Evolutionary conservation across 2,797 vertebrate species (phyloP).

Genomic region (Crypturellus tataupa): DNA sequence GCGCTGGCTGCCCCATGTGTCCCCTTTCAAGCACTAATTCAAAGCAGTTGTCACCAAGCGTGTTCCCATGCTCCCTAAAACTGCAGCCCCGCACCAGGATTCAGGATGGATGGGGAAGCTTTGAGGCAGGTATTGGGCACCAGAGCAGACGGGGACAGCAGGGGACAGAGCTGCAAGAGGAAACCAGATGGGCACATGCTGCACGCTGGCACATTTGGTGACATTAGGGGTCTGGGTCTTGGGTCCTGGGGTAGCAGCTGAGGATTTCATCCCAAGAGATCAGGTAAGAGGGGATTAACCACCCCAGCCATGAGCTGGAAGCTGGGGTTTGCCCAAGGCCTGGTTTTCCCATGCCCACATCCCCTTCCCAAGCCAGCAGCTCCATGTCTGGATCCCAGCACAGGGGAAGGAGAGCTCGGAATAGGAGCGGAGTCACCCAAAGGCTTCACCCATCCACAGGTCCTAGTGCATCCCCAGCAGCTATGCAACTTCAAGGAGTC

Average conservation of each 20-base stretch:
- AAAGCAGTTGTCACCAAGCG: not conserved
- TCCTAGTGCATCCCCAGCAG: no score
- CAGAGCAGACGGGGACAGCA: not conserved
- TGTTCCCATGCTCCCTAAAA: not conserved
- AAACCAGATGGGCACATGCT: rapidly evolving
- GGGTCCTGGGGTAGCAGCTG: rapidly evolving
- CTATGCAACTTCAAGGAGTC: rapidly evolving
- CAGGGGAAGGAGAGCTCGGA: not conserved
- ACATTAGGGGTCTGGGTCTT: no score
- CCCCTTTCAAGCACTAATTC: rapidly evolving
- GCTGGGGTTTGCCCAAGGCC: not conserved
- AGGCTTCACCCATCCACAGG: not conserved
- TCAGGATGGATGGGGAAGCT: not conserved
- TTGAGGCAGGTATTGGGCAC: not conserved
- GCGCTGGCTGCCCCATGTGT: not conserved
- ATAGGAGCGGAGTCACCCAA: not conserved
- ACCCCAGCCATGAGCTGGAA: not conserved
- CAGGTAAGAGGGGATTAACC: not conserved
- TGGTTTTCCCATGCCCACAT: not conserved
- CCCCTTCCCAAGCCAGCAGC: not conserved
- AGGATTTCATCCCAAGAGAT: not conserved
- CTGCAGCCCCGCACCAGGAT: not conserved
- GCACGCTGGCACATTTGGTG: not conserved
- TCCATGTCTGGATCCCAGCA: not conserved
- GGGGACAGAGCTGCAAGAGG: not conserved